phyloP scores from a whole-genome alignment of 2,888 invertebrate genomes.

The Ferrisia virgata region DNA sequence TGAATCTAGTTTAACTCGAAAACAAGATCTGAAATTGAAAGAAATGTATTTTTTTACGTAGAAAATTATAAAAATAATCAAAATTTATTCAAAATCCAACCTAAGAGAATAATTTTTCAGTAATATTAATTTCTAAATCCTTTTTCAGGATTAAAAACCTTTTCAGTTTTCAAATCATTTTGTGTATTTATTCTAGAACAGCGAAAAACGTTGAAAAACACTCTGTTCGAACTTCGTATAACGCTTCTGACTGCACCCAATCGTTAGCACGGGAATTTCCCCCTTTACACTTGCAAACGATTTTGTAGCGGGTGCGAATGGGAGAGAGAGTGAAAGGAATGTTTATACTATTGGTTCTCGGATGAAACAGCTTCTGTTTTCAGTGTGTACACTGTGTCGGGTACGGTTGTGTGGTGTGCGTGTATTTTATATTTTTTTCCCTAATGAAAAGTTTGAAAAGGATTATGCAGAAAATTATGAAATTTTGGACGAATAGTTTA shows the following conservation, averaged over 20 bases:
- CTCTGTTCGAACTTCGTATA: background rate
- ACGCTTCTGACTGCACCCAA: background rate
- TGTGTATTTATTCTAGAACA: background rate
- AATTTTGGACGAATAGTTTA: constrained; percentile 16
- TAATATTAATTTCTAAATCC: background rate
- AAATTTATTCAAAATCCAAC: no score
- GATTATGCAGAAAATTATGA: background rate
- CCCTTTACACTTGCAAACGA: background rate
- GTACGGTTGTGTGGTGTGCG: background rate
- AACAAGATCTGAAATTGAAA: background rate
- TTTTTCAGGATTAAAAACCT: background rate
- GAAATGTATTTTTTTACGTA: background rate
- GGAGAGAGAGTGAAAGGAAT: constrained; percentile 5
- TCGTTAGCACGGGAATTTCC: background rate
- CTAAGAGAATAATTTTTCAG: background rate
- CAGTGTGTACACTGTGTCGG: background rate
- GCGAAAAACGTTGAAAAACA: background rate
- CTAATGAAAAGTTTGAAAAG: background rate
- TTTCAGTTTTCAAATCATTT: background rate
- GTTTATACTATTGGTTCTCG: background rate
- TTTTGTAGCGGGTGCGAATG: background rate
- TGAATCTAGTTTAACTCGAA: background rate
- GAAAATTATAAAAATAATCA: background rate
- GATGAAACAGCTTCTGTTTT: constrained; percentile 17
- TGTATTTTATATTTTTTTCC: background rate